Evolutionary conservation across 2,797 vertebrate genomes (phyloP).

Genomic region (Hozukius guyotensis): DNA sequence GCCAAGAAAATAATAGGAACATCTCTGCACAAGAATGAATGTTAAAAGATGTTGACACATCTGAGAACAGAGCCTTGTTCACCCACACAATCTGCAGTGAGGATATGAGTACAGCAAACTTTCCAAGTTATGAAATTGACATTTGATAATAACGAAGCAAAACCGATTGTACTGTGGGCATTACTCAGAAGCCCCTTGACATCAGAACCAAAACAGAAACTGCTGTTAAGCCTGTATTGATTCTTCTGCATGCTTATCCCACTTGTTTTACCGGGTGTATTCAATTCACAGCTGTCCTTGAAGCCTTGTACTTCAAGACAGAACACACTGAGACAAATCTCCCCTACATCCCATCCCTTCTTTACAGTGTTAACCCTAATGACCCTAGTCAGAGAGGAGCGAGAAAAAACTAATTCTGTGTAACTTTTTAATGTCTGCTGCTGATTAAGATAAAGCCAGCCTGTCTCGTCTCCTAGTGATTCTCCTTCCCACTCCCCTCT

Average conservation of each 20-base stretch:
- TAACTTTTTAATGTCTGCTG: conserved; percentile 77
- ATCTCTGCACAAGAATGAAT: not conserved
- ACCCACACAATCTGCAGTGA: conserved; percentile 27
- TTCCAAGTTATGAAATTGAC: conserved; percentile 36
- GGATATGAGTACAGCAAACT: conserved; percentile 23
- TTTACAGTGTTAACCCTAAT: conserved; percentile 68
- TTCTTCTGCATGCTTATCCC: conserved; percentile 48
- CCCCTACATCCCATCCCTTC: conserved; percentile 42
- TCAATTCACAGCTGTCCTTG: conserved; percentile 66
- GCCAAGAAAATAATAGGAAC: not conserved
- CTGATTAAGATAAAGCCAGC: conserved; percentile 79
- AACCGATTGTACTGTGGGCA: conserved; percentile 9
- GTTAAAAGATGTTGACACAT: conserved; percentile 18
- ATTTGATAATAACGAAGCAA: conserved; percentile 38
- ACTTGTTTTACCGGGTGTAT: conserved; percentile 56
- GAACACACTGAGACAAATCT: conserved; percentile 61
- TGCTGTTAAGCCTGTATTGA: conserved; percentile 46
- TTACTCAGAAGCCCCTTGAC: conserved; percentile 19
- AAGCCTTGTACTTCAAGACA: conserved; percentile 63
- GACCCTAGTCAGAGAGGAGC: conserved; percentile 56
- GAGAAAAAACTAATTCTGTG: conserved; percentile 69
- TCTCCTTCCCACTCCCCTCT: conserved; percentile 66
- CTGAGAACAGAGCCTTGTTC: conserved; percentile 17
- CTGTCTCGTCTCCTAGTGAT: conserved; percentile 56
- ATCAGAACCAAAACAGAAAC: conserved; percentile 35